Conservation (phyloP, 2,888 invertebrate species). For the Polydesmus complanatus region DNA sequence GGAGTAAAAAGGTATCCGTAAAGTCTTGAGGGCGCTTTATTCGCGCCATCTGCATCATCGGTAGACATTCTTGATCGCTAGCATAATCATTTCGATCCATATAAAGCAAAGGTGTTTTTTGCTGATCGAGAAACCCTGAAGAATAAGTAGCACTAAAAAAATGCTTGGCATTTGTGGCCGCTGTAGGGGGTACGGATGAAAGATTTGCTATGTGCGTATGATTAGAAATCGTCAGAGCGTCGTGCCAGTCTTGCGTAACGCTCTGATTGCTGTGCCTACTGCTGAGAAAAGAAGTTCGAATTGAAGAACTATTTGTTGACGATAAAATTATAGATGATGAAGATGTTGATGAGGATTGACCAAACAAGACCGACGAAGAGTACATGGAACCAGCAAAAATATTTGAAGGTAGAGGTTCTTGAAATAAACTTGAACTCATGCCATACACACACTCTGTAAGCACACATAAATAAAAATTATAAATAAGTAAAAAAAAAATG, state of each 20-base stretch:
- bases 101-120: not conserved
- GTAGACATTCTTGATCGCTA: conserved; percentile 17
- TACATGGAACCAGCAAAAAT: not conserved
- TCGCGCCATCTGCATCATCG: conserved; percentile 20
- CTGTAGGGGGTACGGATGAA: not conserved
- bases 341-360: not conserved
- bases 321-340: not conserved
- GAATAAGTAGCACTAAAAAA: not conserved
- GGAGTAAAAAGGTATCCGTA: conserved; percentile 35
- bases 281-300: not conserved
- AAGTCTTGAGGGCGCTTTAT: conserved; percentile 34
- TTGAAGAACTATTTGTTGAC: not conserved
- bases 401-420: not conserved
- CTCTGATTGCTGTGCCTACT: conserved; percentile 17
- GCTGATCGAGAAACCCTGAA: not conserved
- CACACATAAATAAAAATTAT: not conserved
- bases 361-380: not conserved
- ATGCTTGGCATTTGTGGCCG: not conserved
- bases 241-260: conserved; percentile 14
- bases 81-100: not conserved
- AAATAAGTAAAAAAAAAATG: not conserved
- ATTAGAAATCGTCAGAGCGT: not conserved
- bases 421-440: conserved; percentile 3
- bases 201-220: not conserved
- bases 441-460: conserved; percentile 5